Percentiles rank a stretch among this genome's conserved stretches.
These are phyloP conservation scores for Tetheella fluctuosa DNA, from an alignment of 2,888 invertebrate species.

Conservation along the genomic window DNA sequence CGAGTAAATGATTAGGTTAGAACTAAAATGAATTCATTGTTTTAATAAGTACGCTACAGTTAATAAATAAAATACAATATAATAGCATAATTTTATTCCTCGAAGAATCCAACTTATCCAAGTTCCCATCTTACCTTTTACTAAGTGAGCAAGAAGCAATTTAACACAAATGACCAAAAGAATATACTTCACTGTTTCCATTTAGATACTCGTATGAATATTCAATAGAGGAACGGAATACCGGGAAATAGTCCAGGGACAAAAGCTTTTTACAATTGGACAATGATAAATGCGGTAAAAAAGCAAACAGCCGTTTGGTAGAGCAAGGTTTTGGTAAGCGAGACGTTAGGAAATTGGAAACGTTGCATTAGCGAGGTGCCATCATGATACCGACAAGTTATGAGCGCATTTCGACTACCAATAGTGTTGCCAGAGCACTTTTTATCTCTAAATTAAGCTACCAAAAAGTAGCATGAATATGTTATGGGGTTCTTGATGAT, in stretches of 20 bases:
- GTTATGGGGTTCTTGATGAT: no score
- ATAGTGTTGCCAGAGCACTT: neutral
- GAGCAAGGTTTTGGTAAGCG: slow-evolving; percentile 39
- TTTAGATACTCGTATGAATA: slow-evolving; percentile 55
- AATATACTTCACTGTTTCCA: slow-evolving; percentile 45
- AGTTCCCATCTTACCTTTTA: slow-evolving; percentile 1
- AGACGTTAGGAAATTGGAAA: slow-evolving; percentile 77
- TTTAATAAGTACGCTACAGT: no score
- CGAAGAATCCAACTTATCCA: neutral
- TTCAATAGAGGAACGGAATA: slow-evolving; percentile 43
- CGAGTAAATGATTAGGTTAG: neutral
- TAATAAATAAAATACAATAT: no score
- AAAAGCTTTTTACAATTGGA: slow-evolving; percentile 69
- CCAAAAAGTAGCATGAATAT: no score
- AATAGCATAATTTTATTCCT: neutral
- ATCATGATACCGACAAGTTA: slow-evolving; percentile 72
- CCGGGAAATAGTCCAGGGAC: slow-evolving; percentile 49
- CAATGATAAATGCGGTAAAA: slow-evolving; percentile 78
- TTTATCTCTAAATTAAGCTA: no score
- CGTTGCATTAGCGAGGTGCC: slow-evolving; percentile 67
- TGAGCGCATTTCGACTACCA: slow-evolving; percentile 51
- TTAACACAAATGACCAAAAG: slow-evolving; percentile 24
- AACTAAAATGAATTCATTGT: neutral
- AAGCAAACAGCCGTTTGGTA: slow-evolving; percentile 57
- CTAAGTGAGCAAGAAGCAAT: slow-evolving; percentile 3